Conservation (phyloP, 2,113 vertebrate genomes). For the Heterotis niloticus region DNA sequence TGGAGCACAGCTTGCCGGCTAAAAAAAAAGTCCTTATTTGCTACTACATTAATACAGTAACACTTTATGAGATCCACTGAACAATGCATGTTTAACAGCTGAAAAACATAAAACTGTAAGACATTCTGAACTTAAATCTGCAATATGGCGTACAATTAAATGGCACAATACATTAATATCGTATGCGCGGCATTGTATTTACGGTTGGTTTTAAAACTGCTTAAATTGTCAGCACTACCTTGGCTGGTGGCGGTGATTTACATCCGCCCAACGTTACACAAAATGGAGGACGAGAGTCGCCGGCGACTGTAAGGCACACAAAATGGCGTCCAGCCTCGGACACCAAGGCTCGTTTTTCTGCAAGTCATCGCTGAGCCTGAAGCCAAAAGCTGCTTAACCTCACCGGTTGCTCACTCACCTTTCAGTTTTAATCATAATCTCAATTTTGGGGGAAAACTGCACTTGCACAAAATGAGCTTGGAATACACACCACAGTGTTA, state of each 20-base stretch:
- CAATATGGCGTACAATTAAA: too few species aligned
- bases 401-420: not conserved
- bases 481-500: not conserved
- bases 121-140: too few species aligned
- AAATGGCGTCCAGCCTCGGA: conserved; percentile 18
- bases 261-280: not conserved
- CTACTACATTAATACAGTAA: too few species aligned
- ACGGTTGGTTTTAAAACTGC: not conserved
- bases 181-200: not conserved
- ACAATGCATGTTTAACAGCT: too few species aligned
- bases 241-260: not conserved
- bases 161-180: too few species aligned
- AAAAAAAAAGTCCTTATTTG: too few species aligned
- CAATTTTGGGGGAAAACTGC: not conserved
- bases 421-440: not conserved
- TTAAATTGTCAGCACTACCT: not conserved
- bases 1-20: too few species aligned
- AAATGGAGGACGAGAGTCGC: conserved; percentile 12
- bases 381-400: not conserved
- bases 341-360: not conserved
- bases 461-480: not conserved
- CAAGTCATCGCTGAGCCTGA: not conserved
- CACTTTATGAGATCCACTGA: too few species aligned
- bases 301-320: not conserved
- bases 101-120: too few species aligned